Conservation (phyloP, 2,888 invertebrate genomes). For the Euplexia lucipara region DNA sequence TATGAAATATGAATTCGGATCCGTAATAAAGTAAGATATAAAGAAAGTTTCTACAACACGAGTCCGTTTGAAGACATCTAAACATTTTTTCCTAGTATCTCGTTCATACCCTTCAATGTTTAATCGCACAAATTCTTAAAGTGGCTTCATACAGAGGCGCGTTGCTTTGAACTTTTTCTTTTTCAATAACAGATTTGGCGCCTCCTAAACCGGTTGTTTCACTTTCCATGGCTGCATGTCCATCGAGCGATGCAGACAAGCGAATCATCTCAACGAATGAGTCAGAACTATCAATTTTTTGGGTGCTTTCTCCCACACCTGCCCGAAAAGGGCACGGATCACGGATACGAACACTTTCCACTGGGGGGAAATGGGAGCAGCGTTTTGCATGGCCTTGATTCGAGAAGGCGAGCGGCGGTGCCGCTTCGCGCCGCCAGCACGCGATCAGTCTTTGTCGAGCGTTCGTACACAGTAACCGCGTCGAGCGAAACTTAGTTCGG, state of each 20-base stretch:
- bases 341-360: conserved; percentile 90
- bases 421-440: conserved; percentile 64
- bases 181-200: conserved; percentile 75
- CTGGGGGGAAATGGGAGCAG: conserved; percentile 87
- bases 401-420: conserved; percentile 72
- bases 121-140: conserved; percentile 30
- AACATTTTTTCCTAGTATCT: conserved; percentile 4
- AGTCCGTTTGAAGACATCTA: conserved; percentile 15
- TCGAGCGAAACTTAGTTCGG: conserved; percentile 56
- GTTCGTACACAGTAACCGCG: conserved; percentile 66
- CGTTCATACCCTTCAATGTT: conserved; percentile 18
- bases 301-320: conserved; percentile 90
- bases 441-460: conserved; percentile 77
- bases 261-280: conserved; percentile 84
- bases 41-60: conserved; percentile 23
- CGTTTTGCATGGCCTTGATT: conserved; percentile 89
- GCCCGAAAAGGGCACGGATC: conserved; percentile 87
- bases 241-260: conserved; percentile 70
- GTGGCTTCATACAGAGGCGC: conserved; percentile 32
- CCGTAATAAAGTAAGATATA: conserved; percentile 26
- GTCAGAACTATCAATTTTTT: conserved; percentile 86
- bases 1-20: conserved; percentile 34
- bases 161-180: conserved; percentile 73
- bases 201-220: conserved; percentile 83
- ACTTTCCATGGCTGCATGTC: conserved; percentile 80